phyloP scores from a whole-genome alignment of 2,113 vertebrate genomes.

The Noctilio leporinus region DNA sequence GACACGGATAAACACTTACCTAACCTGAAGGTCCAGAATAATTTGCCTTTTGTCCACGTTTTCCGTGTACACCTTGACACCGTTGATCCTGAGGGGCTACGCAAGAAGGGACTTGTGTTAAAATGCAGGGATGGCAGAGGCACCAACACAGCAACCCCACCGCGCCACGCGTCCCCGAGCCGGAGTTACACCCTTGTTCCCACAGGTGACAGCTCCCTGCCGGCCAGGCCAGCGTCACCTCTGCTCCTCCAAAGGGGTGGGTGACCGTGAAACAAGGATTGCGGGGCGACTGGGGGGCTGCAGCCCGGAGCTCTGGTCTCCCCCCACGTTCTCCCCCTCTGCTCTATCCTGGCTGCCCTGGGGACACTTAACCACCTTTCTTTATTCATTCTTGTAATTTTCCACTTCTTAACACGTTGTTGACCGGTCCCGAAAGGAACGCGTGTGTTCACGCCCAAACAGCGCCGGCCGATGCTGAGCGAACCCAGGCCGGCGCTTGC shows the following conservation, averaged over 20 bases:
- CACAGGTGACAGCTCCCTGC: too few species aligned
- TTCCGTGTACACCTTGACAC: conserved; percentile 97
- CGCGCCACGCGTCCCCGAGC: too few species aligned
- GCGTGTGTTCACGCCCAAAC: too few species aligned
- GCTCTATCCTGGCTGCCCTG: not conserved
- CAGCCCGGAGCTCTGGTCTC: not conserved
- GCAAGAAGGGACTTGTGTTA: conserved; percentile 25
- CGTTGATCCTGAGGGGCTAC: conserved; percentile 94
- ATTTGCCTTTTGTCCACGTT: conserved; percentile 98
- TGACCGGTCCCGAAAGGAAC: too few species aligned
- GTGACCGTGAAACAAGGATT: rapidly evolving
- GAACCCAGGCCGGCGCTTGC: too few species aligned
- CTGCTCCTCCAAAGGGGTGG: not conserved
- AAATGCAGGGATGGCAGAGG: not conserved
- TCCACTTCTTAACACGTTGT: conserved; percentile 20
- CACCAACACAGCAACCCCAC: not conserved
- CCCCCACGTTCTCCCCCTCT: not conserved
- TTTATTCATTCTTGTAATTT: not conserved
- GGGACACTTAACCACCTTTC: not conserved
- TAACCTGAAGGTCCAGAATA: conserved; percentile 97
- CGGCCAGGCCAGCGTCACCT: not conserved
- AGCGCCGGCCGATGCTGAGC: too few species aligned
- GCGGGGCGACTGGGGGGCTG: rapidly evolving
- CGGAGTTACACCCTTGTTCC: too few species aligned
- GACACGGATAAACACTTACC: conserved; percentile 79